These are phyloP conservation scores for Cydia strobilella DNA, from an alignment of 1,140 invertebrate genomes.

Conservation along the genomic window DNA sequence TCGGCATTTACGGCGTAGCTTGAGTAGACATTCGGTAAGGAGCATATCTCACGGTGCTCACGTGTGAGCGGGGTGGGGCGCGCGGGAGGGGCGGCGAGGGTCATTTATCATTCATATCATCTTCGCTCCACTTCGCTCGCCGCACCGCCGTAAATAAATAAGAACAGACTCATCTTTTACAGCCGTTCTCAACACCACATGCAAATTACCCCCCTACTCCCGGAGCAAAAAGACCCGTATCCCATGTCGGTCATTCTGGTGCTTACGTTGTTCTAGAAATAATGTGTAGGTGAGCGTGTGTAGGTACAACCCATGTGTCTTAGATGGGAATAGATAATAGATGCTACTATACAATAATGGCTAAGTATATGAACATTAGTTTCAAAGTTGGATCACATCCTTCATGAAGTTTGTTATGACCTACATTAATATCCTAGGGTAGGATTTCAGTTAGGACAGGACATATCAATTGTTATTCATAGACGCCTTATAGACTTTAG, in stretches of 20 bases:
- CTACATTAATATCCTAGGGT: conserved; percentile 32
- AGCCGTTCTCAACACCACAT: conserved; percentile 52
- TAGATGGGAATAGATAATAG: conserved; percentile 68
- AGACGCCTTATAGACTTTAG: background rate
- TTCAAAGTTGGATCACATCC: conserved; percentile 60
- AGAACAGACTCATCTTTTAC: conserved; percentile 80
- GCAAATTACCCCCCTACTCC: conserved; percentile 43
- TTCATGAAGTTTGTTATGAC: conserved; percentile 55
- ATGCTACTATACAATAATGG: conserved; percentile 48
- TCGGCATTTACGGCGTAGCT: conserved; percentile 53
- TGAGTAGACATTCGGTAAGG: conserved; percentile 62
- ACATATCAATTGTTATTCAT: background rate
- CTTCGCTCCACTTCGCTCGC: conserved; percentile 80
- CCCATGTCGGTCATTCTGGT: background rate
- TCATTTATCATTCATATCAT: conserved; percentile 81
- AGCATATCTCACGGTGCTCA: conserved; percentile 68
- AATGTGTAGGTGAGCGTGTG: conserved; percentile 55
- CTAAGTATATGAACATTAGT: conserved; percentile 53
- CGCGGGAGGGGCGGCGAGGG: conserved; percentile 56
- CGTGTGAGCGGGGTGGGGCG: conserved; percentile 62
- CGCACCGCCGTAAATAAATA: conserved; percentile 80
- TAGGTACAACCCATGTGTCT: conserved; percentile 72
- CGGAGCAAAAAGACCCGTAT: conserved; percentile 41
- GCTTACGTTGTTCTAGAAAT: conserved; percentile 48
- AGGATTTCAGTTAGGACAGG: background rate